Evolutionary conservation across 2,797 vertebrate genomes (phyloP).

Genomic region (Enteromius thamalakanensis): DNA sequence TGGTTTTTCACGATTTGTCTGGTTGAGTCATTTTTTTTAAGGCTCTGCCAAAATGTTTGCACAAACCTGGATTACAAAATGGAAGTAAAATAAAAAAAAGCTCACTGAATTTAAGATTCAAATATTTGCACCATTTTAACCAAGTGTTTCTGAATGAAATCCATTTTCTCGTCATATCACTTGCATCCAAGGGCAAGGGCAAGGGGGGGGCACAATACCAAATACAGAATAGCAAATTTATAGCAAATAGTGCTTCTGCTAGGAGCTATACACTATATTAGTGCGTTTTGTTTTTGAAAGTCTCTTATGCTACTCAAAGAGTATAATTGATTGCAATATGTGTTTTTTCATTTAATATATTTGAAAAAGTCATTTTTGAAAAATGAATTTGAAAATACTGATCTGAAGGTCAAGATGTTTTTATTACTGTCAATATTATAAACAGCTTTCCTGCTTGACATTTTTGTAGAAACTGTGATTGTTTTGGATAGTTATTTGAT

Average conservation of each 20-base stretch:
- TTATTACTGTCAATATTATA: not conserved
- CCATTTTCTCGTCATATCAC: not conserved
- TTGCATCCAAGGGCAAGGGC: not conserved
- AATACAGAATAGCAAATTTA: too few relatives aligned
- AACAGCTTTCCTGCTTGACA: not conserved
- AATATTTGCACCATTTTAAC: not conserved
- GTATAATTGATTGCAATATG: not conserved
- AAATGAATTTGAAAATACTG: not conserved
- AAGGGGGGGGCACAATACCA: too few relatives aligned
- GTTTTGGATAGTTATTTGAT: not conserved
- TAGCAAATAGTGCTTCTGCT: not conserved
- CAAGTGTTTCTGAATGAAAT: not conserved
- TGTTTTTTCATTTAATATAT: not conserved
- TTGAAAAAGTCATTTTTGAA: not conserved
- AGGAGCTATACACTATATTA: not conserved
- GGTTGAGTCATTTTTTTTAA: not conserved
- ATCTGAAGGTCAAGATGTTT: not conserved
- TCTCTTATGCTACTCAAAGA: not conserved
- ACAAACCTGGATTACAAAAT: conserved; percentile 9
- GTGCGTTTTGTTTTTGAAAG: not conserved
- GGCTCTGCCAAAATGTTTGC: not conserved
- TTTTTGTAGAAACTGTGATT: not conserved
- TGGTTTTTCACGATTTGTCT: not conserved
- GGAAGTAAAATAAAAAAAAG: not conserved
- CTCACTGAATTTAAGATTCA: not conserved